phyloP scores from a whole-genome alignment of 2,113 vertebrate genomes.

The Chloropsis cyanopogon region DNA sequence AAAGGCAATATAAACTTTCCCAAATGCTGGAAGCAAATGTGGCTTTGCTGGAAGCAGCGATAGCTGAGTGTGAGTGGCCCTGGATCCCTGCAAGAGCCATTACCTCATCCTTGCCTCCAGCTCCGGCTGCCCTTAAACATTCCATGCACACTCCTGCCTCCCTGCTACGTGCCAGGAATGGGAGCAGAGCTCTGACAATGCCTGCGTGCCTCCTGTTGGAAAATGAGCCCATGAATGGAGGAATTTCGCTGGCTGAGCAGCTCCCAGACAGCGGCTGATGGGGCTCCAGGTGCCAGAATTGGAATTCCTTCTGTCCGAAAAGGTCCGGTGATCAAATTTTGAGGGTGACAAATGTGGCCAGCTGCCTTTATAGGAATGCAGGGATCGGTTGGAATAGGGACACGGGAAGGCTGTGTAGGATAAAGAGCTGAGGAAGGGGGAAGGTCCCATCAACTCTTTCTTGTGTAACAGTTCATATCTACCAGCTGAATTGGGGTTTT shows the following conservation, averaged over 20 bases:
- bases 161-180: neutral
- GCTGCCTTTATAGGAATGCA: neutral
- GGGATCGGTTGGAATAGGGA: neutral
- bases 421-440: neutral
- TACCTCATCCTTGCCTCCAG: slow-evolving; percentile 21
- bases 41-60: neutral
- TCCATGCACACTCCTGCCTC: slow-evolving; percentile 4
- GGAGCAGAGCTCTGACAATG: neutral
- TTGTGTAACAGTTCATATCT: neutral
- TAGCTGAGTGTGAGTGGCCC: neutral
- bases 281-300: neutral
- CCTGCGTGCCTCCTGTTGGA: neutral
- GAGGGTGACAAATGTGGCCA: neutral
- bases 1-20: neutral
- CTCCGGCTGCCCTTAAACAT: neutral
- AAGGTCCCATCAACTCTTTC: neutral
- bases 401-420: neutral
- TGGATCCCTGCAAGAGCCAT: neutral
- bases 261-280: neutral
- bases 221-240: neutral
- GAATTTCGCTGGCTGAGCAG: neutral
- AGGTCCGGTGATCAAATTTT: neutral
- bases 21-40: neutral
- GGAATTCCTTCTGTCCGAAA: neutral
- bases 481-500: accelerated